Base-by-base conservation (phyloP, 2,888 invertebrate species). In the Eristalis intricaria region DNA sequence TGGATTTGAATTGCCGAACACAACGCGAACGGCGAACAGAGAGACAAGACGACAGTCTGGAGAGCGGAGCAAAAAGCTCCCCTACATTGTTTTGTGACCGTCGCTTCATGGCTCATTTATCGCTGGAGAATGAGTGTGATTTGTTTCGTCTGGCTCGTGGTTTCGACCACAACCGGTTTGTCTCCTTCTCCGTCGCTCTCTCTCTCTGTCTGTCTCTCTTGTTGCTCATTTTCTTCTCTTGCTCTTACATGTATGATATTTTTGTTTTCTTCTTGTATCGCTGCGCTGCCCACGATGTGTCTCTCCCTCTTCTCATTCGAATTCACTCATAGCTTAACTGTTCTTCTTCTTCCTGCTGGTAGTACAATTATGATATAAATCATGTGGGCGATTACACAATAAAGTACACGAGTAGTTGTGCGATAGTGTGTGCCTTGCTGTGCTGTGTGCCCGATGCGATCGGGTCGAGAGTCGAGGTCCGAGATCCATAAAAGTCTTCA, bases 301-400 rank as follows among this genome's bases (percentile, higher is more conserved):
- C 77, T 50, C 58, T 22, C 56, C 68, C 73, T 68, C 63, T 74
- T 61, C 60, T 23, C 43, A 38, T 50, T 63, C 22, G 63, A 50
- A 43, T 65, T 69, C 61, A 35, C 75, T 64, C 75, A 58, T 68
- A 63, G 61, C 68, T 77, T 50, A 38, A 26, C 66, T 64, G 61
- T 73, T 69, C 64, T 79, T 74, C 69, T 73, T 69, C 64, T 79
- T 74, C 69, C 58, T 70, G 68, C 79, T 75, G 75, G 64, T 65
- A 60, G 58, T 70, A 75, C 70, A 69, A 84, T 80, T 84, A 84
- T 84, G 79, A 84, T 77, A 81, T 76, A 81, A 85, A 85, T 81
- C 76, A 81, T 85, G 81, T 85, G 84, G 84, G 84, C 81, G 84
- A 85, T 85, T 85, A 81, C 84, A 85, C 84, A 85, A 85, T 81